phyloP scores from a whole-genome alignment of 2,888 invertebrate genomes.

The Lucinisca nassula region DNA sequence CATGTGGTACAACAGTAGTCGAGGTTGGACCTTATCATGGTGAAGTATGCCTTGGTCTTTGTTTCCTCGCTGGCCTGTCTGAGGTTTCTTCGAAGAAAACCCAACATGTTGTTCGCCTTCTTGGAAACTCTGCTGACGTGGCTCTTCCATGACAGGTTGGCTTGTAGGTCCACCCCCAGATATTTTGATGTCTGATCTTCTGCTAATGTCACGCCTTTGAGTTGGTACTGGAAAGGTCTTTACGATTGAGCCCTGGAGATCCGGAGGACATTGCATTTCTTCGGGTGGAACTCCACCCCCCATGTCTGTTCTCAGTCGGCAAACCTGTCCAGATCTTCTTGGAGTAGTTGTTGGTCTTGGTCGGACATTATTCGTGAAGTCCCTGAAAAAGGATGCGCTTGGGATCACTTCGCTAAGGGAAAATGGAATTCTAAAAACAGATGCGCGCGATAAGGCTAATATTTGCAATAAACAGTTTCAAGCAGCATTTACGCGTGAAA shows the following conservation, averaged over 20 bases:
- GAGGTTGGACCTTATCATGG: conserved; percentile 12
- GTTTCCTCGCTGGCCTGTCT: not conserved
- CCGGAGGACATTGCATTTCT: not conserved
- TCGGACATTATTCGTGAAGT: too few relatives aligned
- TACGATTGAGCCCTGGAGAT: not conserved
- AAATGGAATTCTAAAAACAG: too few relatives aligned
- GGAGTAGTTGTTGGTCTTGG: not conserved
- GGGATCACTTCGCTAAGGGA: too few relatives aligned
- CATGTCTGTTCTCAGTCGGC: not conserved
- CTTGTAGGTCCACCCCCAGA: not conserved
- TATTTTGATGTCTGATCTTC: conserved; percentile 1
- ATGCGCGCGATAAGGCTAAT: too few relatives aligned
- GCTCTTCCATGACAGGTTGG: not conserved
- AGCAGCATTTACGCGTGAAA: too few relatives aligned
- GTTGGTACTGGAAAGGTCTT: not conserved
- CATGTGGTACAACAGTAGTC: conserved; percentile 22
- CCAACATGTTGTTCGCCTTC: conserved; percentile 8
- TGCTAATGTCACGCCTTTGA: not conserved
- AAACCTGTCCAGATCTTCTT: not conserved
- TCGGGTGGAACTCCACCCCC: not conserved
- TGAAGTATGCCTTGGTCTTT: conserved; percentile 20
- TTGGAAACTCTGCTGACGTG: not conserved
- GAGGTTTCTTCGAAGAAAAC: too few relatives aligned
- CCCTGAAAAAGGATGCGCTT: too few relatives aligned
- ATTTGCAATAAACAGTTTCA: too few relatives aligned